Conservation (phyloP, 1,140 invertebrate genomes). For the Drosophila bocqueti region DNA sequence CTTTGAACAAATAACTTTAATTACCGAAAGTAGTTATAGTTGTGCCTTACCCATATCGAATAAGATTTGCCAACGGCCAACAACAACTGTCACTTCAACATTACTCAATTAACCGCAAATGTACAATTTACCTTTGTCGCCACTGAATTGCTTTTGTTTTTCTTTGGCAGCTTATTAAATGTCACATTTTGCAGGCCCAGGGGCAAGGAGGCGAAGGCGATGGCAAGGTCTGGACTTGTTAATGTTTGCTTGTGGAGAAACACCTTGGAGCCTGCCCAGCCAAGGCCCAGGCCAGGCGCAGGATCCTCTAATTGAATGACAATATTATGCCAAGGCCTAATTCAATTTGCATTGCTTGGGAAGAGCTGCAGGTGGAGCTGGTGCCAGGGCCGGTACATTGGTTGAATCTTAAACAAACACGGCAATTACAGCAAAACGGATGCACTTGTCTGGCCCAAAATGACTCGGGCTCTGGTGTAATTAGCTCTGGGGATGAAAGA, state of each 20-base stretch:
- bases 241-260: conserved; percentile 46
- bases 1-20: background rate
- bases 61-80: background rate
- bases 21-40: background rate
- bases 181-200: conserved; percentile 19
- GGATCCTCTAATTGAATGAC: conserved; percentile 69
- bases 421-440: conserved; percentile 53
- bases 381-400: background rate
- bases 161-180: conserved; percentile 38
- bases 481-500: conserved; percentile 45
- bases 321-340: conserved; percentile 69
- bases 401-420: conserved; percentile 61
- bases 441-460: conserved; percentile 69
- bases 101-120: conserved; percentile 17
- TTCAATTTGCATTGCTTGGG: conserved; percentile 74
- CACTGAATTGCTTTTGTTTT: conserved; percentile 32
- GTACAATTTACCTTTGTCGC: conserved; percentile 22
- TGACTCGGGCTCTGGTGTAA: conserved; percentile 59
- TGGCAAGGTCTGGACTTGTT: conserved; percentile 17
- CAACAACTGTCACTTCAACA: background rate
- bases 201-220: background rate
- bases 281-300: background rate
- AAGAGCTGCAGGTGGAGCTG: conserved; percentile 45
- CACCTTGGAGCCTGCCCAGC: conserved; percentile 29
- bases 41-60: background rate